Evolutionary conservation across 1,140 invertebrate genomes (phyloP).

Genomic region (Mycetomoellerius zeteki): DNA sequence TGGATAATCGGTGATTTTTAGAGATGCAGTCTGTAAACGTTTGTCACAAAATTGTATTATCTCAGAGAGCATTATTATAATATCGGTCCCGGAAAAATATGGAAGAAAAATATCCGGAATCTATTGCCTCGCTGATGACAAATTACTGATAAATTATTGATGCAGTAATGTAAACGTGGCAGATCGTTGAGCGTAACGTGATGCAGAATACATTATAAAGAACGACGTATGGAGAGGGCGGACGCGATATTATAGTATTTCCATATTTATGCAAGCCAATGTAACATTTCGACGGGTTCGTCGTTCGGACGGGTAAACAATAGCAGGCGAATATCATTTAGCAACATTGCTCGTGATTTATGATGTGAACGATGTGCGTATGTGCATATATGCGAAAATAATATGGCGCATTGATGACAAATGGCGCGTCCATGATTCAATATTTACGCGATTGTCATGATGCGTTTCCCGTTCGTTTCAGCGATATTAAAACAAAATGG

Average conservation of each 20-base stretch:
- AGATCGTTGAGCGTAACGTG: slow-evolving; percentile 39
- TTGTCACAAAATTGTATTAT: background rate
- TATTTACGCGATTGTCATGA: slow-evolving; percentile 63
- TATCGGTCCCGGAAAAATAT: background rate
- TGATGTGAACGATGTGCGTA: slow-evolving; percentile 18
- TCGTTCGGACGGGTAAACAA: slow-evolving; percentile 46
- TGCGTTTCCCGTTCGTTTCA: slow-evolving; percentile 27
- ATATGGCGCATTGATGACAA: slow-evolving; percentile 59
- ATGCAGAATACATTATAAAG: slow-evolving; percentile 60
- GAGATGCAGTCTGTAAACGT: background rate
- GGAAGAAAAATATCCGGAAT: slow-evolving; percentile 1
- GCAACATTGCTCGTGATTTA: slow-evolving; percentile 58
- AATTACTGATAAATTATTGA: slow-evolving; percentile 61
- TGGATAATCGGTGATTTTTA: background rate
- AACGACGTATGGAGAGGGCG: background rate
- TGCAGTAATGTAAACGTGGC: slow-evolving; percentile 36
- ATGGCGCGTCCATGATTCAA: slow-evolving; percentile 62
- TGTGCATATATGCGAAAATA: slow-evolving; percentile 40
- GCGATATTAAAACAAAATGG: slow-evolving; percentile 58
- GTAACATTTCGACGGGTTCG: slow-evolving; percentile 49
- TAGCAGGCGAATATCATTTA: slow-evolving; percentile 58
- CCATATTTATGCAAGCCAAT: slow-evolving; percentile 55
- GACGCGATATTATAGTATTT: slow-evolving; percentile 53
- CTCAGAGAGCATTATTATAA: too few relatives aligned
- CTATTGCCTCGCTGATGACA: slow-evolving; percentile 29